Base-by-base conservation (phyloP, 2,113 vertebrate genomes). In the Dermatemys mawii region DNA sequence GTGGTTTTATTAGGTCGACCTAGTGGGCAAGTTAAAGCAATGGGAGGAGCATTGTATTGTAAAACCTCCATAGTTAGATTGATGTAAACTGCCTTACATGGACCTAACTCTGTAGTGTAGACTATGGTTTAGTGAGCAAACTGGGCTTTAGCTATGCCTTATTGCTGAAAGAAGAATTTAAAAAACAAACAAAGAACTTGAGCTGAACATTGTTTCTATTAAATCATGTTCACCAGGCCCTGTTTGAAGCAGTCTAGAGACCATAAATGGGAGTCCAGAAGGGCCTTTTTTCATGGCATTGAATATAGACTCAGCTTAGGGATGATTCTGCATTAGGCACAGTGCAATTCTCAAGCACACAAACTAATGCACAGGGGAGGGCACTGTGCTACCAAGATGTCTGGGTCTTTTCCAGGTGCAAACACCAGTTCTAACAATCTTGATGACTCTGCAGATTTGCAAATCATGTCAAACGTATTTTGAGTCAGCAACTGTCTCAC, bases 391-490 rank as follows among this genome's bases (percentile, higher is more conserved):
- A 29, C 26, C 24, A 44, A 76, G 11, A 22, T 76, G 44, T 46
- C 41, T 76, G 26, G 41, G 8, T 80, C 11, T 93, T 38, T 82
- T 21, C 90, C 87, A 82, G 55, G 55, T 19, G 4, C 85, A 38
- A 55, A 19, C 24, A 12, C 88, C 84, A 93, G 92, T 70, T 85
- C 38, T 19, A 85, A 54, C 50, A 67, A 50, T 54, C 87, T 80
- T 76, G 63, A 86, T 57, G 80, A 24, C 63, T 86, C 24, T 7
- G 55, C 57, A 92, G 86, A 73, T 87, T 70, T 89, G 63, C 49
- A 93, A 93, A 90, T 92, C 80, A 57, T 51, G 82, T 41, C 2
- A 1, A 93, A 95, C 54, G 89, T 87, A 93, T 94, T 97, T 94
- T 53, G 78, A 93, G 87, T 86, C 55, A 78, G 29, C 79, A 88